Evolutionary conservation across 2,888 invertebrate species (phyloP), one percentile per base, ranked within the genome.

Genomic region (Lithophane socia): DNA sequence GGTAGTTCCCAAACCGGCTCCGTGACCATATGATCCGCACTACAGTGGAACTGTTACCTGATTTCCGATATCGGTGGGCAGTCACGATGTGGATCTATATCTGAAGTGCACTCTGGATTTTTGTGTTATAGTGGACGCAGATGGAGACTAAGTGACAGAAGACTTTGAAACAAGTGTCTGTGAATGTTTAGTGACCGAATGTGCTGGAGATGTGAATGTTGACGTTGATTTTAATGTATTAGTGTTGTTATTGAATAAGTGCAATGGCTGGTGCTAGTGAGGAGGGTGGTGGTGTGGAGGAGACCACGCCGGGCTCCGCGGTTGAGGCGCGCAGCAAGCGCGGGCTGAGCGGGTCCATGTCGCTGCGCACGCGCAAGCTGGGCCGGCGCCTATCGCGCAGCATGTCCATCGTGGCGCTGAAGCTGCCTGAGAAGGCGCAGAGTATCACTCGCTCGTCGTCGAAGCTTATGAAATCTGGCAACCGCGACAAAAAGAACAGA

Each of bases 361-460:
- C 96, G 67, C 89, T 96, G 89, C 94, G 95, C 76, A 96, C 97
- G 84, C 95, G 95, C 88, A 97, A 97, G 90, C 90, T 97, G 82
- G 97, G 97, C 74, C 94, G 97, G 83, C 94, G 97, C 58, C 94
- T 97, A 75, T 97, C 97, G 69, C 96, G 97, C 85, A 96, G 97
- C 89, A 96, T 97, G 95, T 97, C 97, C 44, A 96, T 97, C 75
- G 97, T 97, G 79, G 96, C 97, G 64, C 92, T 97, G 75, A 97
- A 97, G 90, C 88, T 97, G 79, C 97, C 97, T 42, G 97, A 97
- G 89, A 96, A 97, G 90, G 97, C 97, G 60, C 97, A 97, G 82
- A 97, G 97, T 88, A 97, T 97, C 86, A 97, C 97, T 73, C 96
- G 97, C 80, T 95, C 97, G 58, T 96, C 97, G 4, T 97, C 97